Evolutionary conservation across 2,797 vertebrate species (phyloP).

Genomic region (Vireo griseus): DNA sequence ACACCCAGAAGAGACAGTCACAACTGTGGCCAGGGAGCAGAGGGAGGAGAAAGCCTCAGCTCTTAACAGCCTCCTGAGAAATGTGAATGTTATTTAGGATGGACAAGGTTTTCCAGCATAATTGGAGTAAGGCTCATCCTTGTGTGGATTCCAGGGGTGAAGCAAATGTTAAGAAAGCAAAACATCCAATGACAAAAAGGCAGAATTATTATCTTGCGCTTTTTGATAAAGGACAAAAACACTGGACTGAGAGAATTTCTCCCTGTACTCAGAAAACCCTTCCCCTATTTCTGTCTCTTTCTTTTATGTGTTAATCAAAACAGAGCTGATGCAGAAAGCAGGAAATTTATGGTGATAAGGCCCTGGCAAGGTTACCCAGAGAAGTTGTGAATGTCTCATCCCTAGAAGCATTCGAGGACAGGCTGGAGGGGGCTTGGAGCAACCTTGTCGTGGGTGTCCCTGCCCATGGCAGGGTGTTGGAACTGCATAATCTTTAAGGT

Average conservation of each 20-base stretch:
- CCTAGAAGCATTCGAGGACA: not conserved
- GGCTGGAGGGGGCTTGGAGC: not conserved
- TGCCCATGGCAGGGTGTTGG: not conserved
- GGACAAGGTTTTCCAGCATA: not conserved
- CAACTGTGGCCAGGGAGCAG: not conserved
- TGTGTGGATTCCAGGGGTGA: not conserved
- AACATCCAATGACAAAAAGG: not conserved
- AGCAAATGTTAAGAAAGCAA: not conserved
- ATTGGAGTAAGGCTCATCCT: not conserved
- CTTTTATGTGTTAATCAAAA: not conserved
- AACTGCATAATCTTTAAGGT: not conserved
- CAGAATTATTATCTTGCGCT: not conserved
- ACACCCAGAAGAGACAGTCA: slow-evolving; percentile 24
- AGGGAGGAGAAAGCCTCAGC: not conserved
- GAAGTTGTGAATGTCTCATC: not conserved
- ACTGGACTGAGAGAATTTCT: not conserved
- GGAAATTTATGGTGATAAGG: not conserved
- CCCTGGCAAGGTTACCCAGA: not conserved
- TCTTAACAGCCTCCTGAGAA: not conserved
- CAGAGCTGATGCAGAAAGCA: not conserved
- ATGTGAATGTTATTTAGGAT: rapidly evolving
- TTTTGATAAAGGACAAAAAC: not conserved
- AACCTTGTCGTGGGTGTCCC: not conserved
- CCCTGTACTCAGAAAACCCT: not conserved
- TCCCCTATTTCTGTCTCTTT: not conserved